Evolutionary conservation across 2,888 invertebrate genomes (phyloP).

Genomic region (Taphrorychus bicolor): DNA sequence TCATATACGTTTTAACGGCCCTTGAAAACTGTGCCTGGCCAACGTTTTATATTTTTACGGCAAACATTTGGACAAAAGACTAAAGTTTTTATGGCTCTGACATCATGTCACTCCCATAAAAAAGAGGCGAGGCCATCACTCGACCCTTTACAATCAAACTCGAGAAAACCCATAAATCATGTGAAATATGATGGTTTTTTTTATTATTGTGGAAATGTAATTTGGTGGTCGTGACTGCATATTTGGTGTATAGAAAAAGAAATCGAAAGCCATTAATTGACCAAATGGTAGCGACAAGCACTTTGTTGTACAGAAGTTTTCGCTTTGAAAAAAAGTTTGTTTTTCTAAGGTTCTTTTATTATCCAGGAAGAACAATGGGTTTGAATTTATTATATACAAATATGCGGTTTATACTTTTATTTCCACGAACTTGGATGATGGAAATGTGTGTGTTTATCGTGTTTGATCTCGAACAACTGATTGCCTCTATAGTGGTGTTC

Average conservation of each 20-base stretch:
- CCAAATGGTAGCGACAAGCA: background rate
- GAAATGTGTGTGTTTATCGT: background rate
- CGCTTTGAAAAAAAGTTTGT: background rate
- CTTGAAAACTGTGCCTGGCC: no score
- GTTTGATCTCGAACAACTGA: background rate
- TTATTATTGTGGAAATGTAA: background rate
- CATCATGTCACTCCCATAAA: background rate
- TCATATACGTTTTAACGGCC: background rate
- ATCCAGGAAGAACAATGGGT: constrained; percentile 14
- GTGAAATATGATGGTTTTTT: background rate
- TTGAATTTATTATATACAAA: constrained; percentile 19
- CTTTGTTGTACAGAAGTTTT: background rate
- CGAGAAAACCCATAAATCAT: background rate
- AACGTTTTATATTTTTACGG: background rate
- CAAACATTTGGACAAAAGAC: background rate
- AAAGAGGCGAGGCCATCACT: constrained; percentile 1
- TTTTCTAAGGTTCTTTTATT: constrained; percentile 8
- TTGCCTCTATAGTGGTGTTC: background rate
- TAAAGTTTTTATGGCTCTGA: background rate
- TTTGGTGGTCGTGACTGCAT: background rate
- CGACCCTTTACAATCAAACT: background rate
- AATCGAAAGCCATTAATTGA: no score
- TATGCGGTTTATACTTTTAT: constrained; percentile 8
- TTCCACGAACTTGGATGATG: background rate
- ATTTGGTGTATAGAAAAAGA: no score